Conservation (phyloP, 2,888 invertebrate species). For the Hololepta plana region DNA sequence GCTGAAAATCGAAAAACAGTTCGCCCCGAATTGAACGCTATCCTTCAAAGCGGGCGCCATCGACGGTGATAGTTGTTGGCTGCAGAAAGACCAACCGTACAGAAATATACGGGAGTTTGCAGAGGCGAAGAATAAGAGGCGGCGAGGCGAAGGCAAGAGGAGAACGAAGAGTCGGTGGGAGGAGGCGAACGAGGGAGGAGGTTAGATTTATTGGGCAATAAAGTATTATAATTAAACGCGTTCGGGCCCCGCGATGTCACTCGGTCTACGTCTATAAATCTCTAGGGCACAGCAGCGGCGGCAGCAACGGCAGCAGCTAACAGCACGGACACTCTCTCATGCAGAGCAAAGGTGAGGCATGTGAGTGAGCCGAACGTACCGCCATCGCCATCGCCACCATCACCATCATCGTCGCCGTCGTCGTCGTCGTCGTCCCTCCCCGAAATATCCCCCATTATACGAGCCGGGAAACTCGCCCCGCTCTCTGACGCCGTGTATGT, state of each 20-base stretch:
- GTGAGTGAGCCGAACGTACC: conserved; percentile 14
- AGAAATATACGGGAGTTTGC: too few relatives aligned
- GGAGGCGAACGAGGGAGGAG: conserved; percentile 28
- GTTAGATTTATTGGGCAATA: conserved; percentile 59
- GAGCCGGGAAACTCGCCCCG: conserved; percentile 6
- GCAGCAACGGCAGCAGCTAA: too few relatives aligned
- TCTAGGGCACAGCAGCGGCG: conserved; percentile 30
- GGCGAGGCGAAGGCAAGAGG: not conserved
- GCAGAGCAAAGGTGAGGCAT: conserved; percentile 34
- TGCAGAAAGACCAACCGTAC: too few relatives aligned
- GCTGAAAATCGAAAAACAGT: too few relatives aligned
- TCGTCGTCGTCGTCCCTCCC: conserved; percentile 7
- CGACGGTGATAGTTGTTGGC: too few relatives aligned
- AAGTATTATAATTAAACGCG: conserved; percentile 66
- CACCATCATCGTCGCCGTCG: conserved; percentile 6
- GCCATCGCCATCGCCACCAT: conserved; percentile 6
- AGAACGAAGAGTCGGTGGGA: conserved; percentile 17
- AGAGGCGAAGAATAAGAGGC: conserved; percentile 13
- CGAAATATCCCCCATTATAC: too few relatives aligned
- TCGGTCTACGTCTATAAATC: conserved; percentile 31
- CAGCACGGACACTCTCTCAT: conserved; percentile 36
- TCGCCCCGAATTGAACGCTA: conserved; percentile 53
- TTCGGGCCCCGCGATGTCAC: conserved; percentile 32
- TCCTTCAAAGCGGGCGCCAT: conserved; percentile 32
- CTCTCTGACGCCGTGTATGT: conserved; percentile 5